These are phyloP conservation scores for Herminia tarsipennalis DNA, from an alignment of 2,888 invertebrate genomes.

Conservation along the genomic window DNA sequence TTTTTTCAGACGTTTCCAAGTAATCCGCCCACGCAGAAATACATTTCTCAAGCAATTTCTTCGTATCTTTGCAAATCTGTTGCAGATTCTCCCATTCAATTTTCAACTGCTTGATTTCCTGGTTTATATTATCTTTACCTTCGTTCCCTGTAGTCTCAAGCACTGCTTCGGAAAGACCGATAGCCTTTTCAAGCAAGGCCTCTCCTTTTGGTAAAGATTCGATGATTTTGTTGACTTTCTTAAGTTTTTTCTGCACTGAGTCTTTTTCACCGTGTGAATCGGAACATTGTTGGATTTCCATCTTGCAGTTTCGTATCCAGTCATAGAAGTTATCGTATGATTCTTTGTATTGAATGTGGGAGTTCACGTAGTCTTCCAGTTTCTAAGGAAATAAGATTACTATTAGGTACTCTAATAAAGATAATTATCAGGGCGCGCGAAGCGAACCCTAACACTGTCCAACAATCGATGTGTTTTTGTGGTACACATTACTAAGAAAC, in stretches of 20 bases:
- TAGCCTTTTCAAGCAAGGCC: conserved; percentile 89
- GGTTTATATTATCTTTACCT: conserved; percentile 92
- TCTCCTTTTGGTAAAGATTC: conserved; percentile 89
- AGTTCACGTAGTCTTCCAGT: conserved; percentile 92
- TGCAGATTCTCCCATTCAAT: conserved; percentile 93
- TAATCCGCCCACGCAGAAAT: conserved; percentile 93
- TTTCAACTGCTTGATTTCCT: conserved; percentile 92
- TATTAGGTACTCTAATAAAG: no score
- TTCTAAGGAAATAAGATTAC: conserved; percentile 81
- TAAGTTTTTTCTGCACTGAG: conserved; percentile 90
- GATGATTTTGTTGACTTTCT: conserved; percentile 89
- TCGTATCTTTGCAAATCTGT: conserved; percentile 91
- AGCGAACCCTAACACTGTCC: no score
- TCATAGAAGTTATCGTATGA: conserved; percentile 93
- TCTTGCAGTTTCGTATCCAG: conserved; percentile 92
- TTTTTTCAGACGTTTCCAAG: conserved; percentile 88
- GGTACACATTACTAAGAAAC: no score
- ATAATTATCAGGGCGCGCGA: background rate
- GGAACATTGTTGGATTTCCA: conserved; percentile 93
- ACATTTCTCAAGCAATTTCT: conserved; percentile 90
- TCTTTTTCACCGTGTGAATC: conserved; percentile 96
- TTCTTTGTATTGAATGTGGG: conserved; percentile 95
- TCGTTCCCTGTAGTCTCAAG: conserved; percentile 92
- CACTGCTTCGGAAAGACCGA: conserved; percentile 90
- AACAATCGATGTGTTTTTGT: no score